Base-by-base conservation (phyloP, 2,888 invertebrate species). In the Lasioglossum figueresi region DNA sequence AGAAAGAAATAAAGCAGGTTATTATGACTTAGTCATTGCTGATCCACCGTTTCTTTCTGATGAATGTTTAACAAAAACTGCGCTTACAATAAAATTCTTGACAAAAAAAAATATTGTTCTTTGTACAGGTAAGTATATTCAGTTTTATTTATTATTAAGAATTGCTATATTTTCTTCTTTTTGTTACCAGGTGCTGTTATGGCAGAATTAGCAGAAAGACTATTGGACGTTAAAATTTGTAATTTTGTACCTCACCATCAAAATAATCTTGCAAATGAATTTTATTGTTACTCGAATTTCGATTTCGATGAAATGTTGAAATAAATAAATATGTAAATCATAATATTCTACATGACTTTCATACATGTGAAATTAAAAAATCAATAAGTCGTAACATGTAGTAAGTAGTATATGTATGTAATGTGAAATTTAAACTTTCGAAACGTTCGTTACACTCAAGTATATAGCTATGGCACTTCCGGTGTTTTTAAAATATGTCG, bases 31-130 rank as follows among this genome's bases (percentile, higher is more conserved):
- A 40, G 97, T 99, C 1, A 96, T 99, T 79, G 98, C 98, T 0
- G 99, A 99, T 95, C 99, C 99, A 1, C 99, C 99, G 0, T 99
- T 99, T 95, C 96, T 99, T 4, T 98, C 99, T 0, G 97, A 98
- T 90, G 99, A 99, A 94, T 99, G 99, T 95, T 96, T 99, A 74
- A 96, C 96, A 1, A 99, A 99, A 95, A 97, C 97, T 0, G 96
- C 98, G 0, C 95, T 96, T 82, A 98, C 98, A 0, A 96, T 99
- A 1, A 97, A 97, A 89, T 96, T 96, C 90, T 94, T 99, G 78
- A 95, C 96, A 0, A 98, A 97, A 93, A 96, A 96, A 16, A 97
- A 97, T 93, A 96, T 99, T 45, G 96, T 99, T 2, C 95, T 99
- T 12, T 99, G 99, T 93, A 99, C 99, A 74, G 99, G 98, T 96